Percentiles rank a stretch among this genome's conserved stretches.
Conservation (phyloP, 2,797 vertebrate genomes). For the Macrochelys suwanniensis region DNA sequence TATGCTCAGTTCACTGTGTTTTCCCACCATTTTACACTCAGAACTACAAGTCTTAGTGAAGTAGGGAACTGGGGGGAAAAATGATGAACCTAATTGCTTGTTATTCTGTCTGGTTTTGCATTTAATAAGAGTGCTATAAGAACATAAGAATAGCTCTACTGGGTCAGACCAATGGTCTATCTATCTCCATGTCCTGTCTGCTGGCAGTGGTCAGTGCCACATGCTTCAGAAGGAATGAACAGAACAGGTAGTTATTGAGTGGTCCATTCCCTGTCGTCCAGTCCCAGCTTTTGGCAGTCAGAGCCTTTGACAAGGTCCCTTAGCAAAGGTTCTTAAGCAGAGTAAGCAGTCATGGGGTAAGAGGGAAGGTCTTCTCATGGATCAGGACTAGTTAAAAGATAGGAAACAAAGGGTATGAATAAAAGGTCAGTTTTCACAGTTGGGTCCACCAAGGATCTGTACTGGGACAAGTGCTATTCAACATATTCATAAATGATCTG, state of each 20-base stretch:
- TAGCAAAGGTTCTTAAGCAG: not conserved
- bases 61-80: slow-evolving; percentile 36
- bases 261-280: no score
- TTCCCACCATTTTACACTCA: slow-evolving; percentile 20
- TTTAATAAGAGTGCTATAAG: not conserved
- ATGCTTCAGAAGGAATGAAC: not conserved
- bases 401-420: not conserved
- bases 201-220: not conserved
- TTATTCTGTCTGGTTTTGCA: slow-evolving; percentile 38
- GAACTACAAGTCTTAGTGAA: not conserved
- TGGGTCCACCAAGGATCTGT: not conserved
- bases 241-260: no score
- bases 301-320: not conserved
- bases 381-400: not conserved
- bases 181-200: not conserved
- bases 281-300: not conserved
- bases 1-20: not conserved
- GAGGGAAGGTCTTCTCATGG: not conserved
- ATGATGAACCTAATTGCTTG: not conserved
- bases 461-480: not conserved
- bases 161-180: not conserved
- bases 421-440: not conserved
- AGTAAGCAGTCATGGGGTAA: not conserved
- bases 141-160: no score
- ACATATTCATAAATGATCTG: not conserved